These are phyloP conservation scores for Hyperopisus bebe DNA, from an alignment of 2,113 vertebrate species.

Conservation along the genomic window DNA sequence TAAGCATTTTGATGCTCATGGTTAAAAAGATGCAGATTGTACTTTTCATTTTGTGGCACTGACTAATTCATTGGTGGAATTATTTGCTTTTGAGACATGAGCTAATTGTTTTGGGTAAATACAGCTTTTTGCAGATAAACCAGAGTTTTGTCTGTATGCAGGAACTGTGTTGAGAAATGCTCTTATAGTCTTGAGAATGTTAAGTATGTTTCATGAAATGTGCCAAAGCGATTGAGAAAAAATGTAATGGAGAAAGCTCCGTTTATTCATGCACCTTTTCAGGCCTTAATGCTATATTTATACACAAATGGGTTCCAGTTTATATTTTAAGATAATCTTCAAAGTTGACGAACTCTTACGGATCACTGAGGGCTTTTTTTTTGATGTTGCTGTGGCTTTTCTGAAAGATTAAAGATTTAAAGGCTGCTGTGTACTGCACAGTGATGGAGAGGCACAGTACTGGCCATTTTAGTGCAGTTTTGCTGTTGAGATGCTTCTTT, in stretches of 20 bases:
- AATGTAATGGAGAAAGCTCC: background rate
- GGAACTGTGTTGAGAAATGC: background rate
- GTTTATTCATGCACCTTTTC: background rate
- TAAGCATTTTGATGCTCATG: background rate
- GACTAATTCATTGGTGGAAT: background rate
- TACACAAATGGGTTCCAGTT: background rate
- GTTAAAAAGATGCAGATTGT: background rate
- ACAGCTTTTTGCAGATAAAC: background rate
- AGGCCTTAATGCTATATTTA: constrained; percentile 3
- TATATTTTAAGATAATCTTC: constrained; percentile 16
- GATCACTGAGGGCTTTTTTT: background rate
- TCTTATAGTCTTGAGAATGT: background rate
- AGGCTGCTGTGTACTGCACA: background rate
- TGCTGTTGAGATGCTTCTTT: background rate
- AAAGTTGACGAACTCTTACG: background rate
- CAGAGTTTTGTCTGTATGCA: background rate
- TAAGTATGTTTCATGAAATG: background rate
- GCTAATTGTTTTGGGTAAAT: background rate
- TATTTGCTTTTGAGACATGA: background rate
- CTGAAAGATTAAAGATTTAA: background rate
- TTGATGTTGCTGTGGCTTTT: background rate
- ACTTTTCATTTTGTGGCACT: background rate
- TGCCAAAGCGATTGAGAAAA: background rate
- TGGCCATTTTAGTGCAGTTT: background rate
- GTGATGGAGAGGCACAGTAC: background rate